phyloP scores from a whole-genome alignment of 2,113 vertebrate genomes.

The Leucoraja erinaceus region DNA sequence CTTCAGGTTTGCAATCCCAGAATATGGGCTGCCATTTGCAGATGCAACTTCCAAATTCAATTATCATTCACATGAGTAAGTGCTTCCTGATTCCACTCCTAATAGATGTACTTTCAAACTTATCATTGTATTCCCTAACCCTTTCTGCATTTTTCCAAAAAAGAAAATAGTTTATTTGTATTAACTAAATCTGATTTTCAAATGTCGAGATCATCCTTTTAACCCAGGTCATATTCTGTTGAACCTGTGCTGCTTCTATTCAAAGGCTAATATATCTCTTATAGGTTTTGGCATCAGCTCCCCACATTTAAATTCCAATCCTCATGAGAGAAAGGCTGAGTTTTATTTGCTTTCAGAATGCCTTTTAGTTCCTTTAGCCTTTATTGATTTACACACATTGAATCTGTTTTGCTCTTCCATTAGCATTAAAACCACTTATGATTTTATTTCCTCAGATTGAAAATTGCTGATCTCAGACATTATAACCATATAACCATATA shows the following conservation, averaged over 20 bases:
- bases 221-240: not conserved
- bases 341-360: not conserved
- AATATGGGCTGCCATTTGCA: too few species aligned
- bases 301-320: not conserved
- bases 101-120: not conserved
- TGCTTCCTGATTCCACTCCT: not conserved
- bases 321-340: not conserved
- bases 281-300: not conserved
- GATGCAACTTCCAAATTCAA: too few species aligned
- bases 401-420: not conserved
- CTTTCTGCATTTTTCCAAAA: not conserved
- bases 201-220: not conserved
- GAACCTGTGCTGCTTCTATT: not conserved
- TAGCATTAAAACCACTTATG: not conserved
- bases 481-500: too few species aligned
- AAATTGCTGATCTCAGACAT: not conserved
- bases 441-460: not conserved
- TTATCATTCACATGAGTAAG: not conserved
- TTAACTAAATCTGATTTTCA: not conserved
- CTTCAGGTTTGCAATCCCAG: too few species aligned
- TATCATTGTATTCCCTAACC: not conserved
- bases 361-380: not conserved
- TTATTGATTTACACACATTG: not conserved
- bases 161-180: not conserved
- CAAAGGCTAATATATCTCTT: not conserved